A percentile compares a stretch with the other conserved stretches of the same genome.
Conservation (phyloP, 2,888 invertebrate species). For the Cecidostiba fungosa region DNA sequence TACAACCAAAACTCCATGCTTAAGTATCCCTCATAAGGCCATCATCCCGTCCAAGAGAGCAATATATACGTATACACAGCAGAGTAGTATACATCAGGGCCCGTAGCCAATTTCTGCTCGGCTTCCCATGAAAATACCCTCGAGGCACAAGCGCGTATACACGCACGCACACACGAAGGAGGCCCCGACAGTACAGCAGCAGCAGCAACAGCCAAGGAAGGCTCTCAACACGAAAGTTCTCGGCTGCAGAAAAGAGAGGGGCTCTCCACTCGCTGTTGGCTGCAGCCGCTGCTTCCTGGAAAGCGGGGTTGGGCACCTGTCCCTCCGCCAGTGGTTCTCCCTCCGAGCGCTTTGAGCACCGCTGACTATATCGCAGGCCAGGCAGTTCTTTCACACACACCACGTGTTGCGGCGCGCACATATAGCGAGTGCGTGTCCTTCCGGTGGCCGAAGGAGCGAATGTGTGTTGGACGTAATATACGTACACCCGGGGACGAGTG, state of each 20-base stretch:
- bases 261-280: slow-evolving; percentile 57
- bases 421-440: slow-evolving; percentile 44
- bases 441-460: slow-evolving; percentile 30
- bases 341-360: slow-evolving; percentile 65
- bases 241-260: slow-evolving; percentile 10
- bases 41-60: neutral
- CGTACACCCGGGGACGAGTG: neutral
- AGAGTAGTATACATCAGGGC: neutral
- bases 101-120: slow-evolving; percentile 29
- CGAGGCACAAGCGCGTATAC: slow-evolving; percentile 1
- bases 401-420: slow-evolving; percentile 63
- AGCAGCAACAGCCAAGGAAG: neutral
- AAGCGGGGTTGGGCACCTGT: slow-evolving; percentile 79
- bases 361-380: slow-evolving; percentile 62
- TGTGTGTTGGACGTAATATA: neutral
- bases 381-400: slow-evolving; percentile 59
- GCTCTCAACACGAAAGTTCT: slow-evolving; percentile 14
- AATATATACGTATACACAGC: too few relatives aligned
- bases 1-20: neutral
- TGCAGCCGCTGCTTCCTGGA: slow-evolving; percentile 74
- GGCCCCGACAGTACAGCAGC: neutral
- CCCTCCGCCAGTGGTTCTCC: slow-evolving; percentile 75
- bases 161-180: neutral
- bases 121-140: slow-evolving; percentile 30
- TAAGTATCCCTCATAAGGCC: neutral